Conservation (phyloP, 2,113 vertebrate genomes). For the Eclectus roratus region DNA sequence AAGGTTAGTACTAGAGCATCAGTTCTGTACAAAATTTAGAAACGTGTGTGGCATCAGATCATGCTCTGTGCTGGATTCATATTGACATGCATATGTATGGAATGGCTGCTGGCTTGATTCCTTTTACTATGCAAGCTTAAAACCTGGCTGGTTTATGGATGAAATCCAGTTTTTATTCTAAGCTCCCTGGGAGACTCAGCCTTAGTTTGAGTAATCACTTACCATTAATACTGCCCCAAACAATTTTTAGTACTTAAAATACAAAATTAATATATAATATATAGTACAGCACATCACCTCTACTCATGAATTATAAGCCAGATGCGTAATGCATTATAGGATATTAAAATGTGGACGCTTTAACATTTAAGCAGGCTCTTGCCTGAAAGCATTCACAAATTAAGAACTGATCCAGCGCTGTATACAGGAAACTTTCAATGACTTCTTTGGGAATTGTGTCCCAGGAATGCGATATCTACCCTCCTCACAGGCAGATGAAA, state of each 20-base stretch:
- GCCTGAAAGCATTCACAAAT: background rate
- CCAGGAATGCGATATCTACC: background rate
- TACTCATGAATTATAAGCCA: background rate
- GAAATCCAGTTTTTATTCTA: constrained; percentile 33
- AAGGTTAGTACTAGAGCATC: background rate
- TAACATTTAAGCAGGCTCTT: background rate
- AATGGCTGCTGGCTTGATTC: constrained; percentile 35
- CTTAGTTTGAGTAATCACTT: constrained; percentile 19
- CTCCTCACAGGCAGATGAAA: background rate
- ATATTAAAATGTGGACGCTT: background rate
- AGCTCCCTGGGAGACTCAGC: background rate
- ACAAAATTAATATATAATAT: background rate
- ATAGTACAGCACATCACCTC: background rate
- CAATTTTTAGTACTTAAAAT: constrained; percentile 34
- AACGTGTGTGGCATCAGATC: background rate
- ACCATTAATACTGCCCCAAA: background rate
- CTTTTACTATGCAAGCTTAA: background rate
- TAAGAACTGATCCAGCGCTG: background rate
- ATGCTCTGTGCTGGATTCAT: background rate
- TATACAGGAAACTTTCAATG: constrained; percentile 2
- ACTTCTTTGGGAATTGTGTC: constrained; percentile 26
- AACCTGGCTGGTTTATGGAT: constrained; percentile 11
- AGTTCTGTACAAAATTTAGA: background rate
- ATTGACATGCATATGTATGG: background rate
- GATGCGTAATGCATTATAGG: background rate